Evolutionary conservation across 2,113 vertebrate species (phyloP), one percentile per base, ranked within the genome.

Genomic region (Rhinogobius similis): DNA sequence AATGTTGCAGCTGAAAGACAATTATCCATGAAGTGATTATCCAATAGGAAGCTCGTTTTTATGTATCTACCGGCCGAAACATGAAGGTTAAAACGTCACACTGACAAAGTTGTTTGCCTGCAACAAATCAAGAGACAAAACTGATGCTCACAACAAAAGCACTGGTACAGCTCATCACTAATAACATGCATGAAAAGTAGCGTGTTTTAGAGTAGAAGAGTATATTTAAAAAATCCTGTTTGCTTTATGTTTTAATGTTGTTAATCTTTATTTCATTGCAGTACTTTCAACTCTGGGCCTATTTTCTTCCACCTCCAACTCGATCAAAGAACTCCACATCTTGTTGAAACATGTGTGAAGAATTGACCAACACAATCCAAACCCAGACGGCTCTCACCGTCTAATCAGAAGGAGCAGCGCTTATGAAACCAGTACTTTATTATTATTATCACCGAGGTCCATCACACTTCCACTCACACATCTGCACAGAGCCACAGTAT

Each of bases 401-500:
- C 27, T 61, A 36, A 61, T 61, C 29, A 61, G 29, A 11, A 20
- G 58, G 11, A 61, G 26, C 26, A 29, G 21, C 18, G 4, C 10
- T 29, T 20, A 38, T 36, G 18, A 61, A 61, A 36, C 29, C 29
- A 38, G 32, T 11, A 18, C 18, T 61, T 61, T 36, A 61, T 58
- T 26, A 58, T 58, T 58, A 58, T 61, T 7, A 61, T 36, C 16
- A 29, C 56, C 36, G 58, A 36, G 3, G 14, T 61, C 26, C 5
- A 8, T 6, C 4, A 4, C 23, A 55, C 52, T 26, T 26, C 27
- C 14, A 58, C 55, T 18, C 27, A 61, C 58, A 61, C 29, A 1
- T 69, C 53, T 55, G 61, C 61, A 16, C 53, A 76, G 39, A 68
- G 36, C 11, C 36, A 32, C 27, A 21, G 38, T 26, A 48, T 1